Evolutionary conservation across 2,888 invertebrate species (phyloP).

Genomic region (Polydrusus cervinus): DNA sequence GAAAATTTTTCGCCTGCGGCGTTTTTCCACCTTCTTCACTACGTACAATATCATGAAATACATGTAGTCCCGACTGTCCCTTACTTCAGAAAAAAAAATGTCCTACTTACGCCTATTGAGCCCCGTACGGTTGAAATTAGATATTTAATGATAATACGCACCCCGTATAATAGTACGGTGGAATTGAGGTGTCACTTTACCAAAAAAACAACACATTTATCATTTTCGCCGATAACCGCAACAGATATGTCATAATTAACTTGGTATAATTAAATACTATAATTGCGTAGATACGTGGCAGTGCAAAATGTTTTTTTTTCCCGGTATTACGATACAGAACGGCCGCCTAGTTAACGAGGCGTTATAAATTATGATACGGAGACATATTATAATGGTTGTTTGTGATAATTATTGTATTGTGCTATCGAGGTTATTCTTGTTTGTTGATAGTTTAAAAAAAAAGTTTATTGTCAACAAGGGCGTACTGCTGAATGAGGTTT

Average conservation of each 20-base stretch:
- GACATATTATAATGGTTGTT: neutral
- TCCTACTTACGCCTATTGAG: no score
- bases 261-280: neutral
- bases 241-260: neutral
- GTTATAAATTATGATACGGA: slow-evolving; percentile 13
- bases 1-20: no score
- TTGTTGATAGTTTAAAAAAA: no score
- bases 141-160: no score
- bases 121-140: no score
- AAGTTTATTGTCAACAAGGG: no score
- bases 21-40: no score
- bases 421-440: neutral
- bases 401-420: neutral
- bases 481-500: no score
- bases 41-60: no score
- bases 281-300: slow-evolving; percentile 1
- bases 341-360: neutral
- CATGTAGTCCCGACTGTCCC: no score
- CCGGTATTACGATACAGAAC: neutral
- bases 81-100: no score
- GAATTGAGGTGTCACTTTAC: neutral
- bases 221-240: neutral
- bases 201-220: neutral
- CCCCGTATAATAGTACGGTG: no score
- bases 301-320: neutral